phyloP scores from a whole-genome alignment of 2,888 invertebrate species.

The Octonoba sinensis region DNA sequence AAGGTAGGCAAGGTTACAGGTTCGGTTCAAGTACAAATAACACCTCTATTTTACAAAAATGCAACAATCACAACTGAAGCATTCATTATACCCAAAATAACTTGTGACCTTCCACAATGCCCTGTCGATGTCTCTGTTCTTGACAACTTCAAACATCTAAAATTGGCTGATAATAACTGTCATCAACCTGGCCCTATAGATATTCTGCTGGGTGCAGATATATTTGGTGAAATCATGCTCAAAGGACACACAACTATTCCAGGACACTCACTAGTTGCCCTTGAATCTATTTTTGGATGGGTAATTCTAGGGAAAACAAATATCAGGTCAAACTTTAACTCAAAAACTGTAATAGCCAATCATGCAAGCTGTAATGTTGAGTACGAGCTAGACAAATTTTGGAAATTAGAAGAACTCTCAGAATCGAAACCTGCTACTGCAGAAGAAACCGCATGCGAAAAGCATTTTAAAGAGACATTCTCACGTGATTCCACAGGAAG shows the following conservation, averaged over 20 bases:
- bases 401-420: constrained; percentile 67
- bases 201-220: constrained; percentile 3
- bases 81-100: not conserved
- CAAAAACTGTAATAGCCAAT: not conserved
- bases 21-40: not conserved
- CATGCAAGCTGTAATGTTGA: not conserved
- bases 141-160: not conserved
- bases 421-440: constrained; percentile 36
- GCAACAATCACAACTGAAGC: not conserved
- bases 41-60: not conserved
- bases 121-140: not conserved
- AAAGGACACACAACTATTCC: not conserved
- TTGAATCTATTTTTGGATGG: constrained; percentile 20
- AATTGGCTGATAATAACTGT: constrained; percentile 2
- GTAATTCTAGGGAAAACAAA: constrained; percentile 1
- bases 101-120: constrained; percentile 1
- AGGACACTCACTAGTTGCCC: not conserved
- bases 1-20: not conserved
- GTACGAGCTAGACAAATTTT: constrained; percentile 58
- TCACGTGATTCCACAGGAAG: constrained; percentile 65
- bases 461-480: constrained; percentile 65
- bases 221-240: constrained; percentile 14
- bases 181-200: not conserved
- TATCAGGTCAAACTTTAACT: not conserved
- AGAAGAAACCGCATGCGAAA: constrained; percentile 67